These are phyloP conservation scores for Atopsyche davidsoni DNA, from an alignment of 1,140 invertebrate species.

Conservation along the genomic window DNA sequence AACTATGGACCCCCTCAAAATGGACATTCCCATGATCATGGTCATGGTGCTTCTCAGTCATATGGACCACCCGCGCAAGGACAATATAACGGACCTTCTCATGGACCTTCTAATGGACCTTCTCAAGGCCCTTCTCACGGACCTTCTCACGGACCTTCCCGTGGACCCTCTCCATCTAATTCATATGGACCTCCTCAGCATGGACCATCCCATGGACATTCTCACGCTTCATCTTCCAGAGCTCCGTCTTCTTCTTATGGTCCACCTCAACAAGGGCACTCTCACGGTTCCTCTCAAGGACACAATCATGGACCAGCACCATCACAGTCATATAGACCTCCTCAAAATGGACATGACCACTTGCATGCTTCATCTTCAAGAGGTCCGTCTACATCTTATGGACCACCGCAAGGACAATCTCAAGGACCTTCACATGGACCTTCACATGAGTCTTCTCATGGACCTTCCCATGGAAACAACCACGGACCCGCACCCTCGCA, in stretches of 20 bases:
- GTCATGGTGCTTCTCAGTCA: too few species aligned
- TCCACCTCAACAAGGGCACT: too few species aligned
- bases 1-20: too few species aligned
- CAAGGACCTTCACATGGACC: background rate
- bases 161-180: slow-evolving; percentile 6
- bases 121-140: slow-evolving; percentile 1
- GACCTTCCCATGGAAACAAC: slow-evolving; percentile 1
- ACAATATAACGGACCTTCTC: too few species aligned
- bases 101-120: background rate
- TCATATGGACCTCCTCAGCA: background rate
- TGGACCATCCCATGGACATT: too few species aligned
- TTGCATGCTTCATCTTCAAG: too few species aligned
- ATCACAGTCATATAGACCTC: slow-evolving; percentile 1
- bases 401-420: too few species aligned
- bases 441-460: background rate
- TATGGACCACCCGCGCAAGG: too few species aligned
- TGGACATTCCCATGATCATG: too few species aligned
- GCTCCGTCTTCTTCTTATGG: slow-evolving; percentile 1
- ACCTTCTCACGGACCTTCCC: background rate
- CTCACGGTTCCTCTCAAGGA: background rate
- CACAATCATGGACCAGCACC: background rate
- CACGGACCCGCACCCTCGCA: background rate
- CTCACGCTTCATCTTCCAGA: background rate
- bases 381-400: slow-evolving; percentile 1
- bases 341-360: too few species aligned